Base-by-base conservation (phyloP, 2,113 vertebrate genomes). In the Microtus montanus region DNA sequence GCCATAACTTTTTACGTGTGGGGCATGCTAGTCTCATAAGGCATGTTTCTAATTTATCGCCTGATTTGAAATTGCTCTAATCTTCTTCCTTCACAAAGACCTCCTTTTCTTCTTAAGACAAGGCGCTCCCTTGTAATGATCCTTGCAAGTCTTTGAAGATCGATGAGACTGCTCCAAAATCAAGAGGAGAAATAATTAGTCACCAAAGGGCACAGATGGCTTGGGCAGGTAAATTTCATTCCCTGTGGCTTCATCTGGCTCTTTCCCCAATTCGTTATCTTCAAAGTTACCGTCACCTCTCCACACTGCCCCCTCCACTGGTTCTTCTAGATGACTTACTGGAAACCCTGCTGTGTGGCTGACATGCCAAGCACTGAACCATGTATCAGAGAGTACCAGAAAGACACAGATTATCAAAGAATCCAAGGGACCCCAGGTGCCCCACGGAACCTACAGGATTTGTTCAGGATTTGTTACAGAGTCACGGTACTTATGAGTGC, bases 81-180 rank as follows among this genome's bases (percentile, higher is more conserved):
- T 85, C 26, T 71, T 94, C 87, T 95, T 91, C 85, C 30, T 38
- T 92, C 83, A 85, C 70, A 79, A 89, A 85, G 68, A 17, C 20
- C 64, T 89, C 91, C 77, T 70, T 75, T 71, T 83, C 89, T 95
- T 87, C 91, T 86, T 47, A 92, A 96, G 90, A 41, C 93, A 89
- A 41, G 13, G 14, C 2, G 44, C 20, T 78, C 71, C 93, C 87
- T 64, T 12, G 22, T 74, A 71, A 78, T 58, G 58, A 89, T 63
- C 74, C 78, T 19, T 64, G 22, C 63, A 49, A 85, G 38, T 92
- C 90, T 94, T 70, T 89, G 28, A 80, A 89, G 91, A 91, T 47
- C 41, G 87, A 35, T 35, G 15, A 71, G 79, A 64, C n/a, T 35
- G 10, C 89, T 86, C 61, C 4, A 75, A 91, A 89, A 78, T 63